Evolutionary conservation across 2,797 vertebrate species (phyloP).

Genomic region (Smutsia temminckii): DNA sequence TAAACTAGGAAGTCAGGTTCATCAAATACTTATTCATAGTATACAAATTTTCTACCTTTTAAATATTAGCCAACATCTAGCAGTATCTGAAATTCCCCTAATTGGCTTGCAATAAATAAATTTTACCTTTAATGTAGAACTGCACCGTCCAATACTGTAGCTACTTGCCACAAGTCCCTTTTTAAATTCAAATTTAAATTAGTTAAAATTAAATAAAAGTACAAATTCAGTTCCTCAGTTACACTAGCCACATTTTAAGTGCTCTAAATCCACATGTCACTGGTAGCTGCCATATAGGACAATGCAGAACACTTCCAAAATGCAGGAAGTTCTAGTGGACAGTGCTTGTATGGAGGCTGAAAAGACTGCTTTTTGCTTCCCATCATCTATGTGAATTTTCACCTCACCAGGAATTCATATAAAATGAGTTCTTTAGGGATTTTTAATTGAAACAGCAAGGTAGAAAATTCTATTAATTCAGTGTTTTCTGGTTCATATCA

Average conservation of each 20-base stretch:
- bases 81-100: background rate
- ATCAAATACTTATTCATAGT: background rate
- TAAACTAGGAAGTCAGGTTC: background rate
- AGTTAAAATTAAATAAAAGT: slow-evolving; percentile 32
- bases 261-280: background rate
- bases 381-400: background rate
- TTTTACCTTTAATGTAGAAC: background rate
- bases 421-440: background rate
- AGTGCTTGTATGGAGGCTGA: background rate
- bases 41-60: background rate
- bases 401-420: background rate
- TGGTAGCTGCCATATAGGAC: background rate
- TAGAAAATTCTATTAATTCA: background rate
- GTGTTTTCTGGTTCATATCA: background rate
- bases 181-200: slow-evolving; percentile 23
- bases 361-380: background rate
- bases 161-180: background rate
- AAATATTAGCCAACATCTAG: background rate
- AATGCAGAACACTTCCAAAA: background rate
- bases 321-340: background rate
- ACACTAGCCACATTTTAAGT: background rate
- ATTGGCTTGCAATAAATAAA: background rate
- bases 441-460: background rate
- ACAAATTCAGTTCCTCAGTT: background rate
- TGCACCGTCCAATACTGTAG: background rate